Base-by-base conservation (phyloP, 2,888 invertebrate species). In the Gibbula magus region DNA sequence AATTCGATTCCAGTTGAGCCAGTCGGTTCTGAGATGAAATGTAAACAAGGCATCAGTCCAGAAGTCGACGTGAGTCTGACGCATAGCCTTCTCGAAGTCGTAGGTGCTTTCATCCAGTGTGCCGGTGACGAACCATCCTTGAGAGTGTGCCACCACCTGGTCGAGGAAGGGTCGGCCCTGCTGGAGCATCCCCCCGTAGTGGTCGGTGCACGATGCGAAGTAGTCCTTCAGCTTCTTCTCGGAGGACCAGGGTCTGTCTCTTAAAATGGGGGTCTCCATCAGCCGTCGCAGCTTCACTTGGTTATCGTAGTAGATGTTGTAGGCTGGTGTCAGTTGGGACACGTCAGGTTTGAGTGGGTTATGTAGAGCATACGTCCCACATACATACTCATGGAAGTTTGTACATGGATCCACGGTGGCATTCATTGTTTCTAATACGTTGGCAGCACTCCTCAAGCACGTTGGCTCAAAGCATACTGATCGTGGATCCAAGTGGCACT, bases 201-300 rank as follows among this genome's bases (percentile, higher is more conserved):
- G 86, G 82, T 91, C 89, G 91, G 94, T 91, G 86, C 95, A 95
- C 0, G 95, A 94, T 80, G 94, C 93, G 90, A 95, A 95, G 85
- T 95, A 94, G 83, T 94, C 92, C 87, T 94, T 95, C 85, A 95
- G 87, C 89, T 95, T 95, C 93, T 94, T 94, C 84, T 94, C 93
- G 5, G 94, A 92, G 4, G 92, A 84, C 84, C 86, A 86, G 0
- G 83, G 52, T 7, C 84, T 77, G 0, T 78, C 81, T 16, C 85
- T 79, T 2, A 78, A 79, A 0, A 86, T 39, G 0, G 88, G 83
- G 0, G 83, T 77, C 56, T 86, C 85, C 29, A 90, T 56, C 18
- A 90, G 77, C 4, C 84, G 82, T 51, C 84, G 80, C 8, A 90
- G 79, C 74, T 85, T 88, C 39, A 87, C 88, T 74, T 88, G 83